These are phyloP conservation scores for Alviniconcha strummeri DNA, from an alignment of 2,888 invertebrate genomes.

Conservation along the genomic window DNA sequence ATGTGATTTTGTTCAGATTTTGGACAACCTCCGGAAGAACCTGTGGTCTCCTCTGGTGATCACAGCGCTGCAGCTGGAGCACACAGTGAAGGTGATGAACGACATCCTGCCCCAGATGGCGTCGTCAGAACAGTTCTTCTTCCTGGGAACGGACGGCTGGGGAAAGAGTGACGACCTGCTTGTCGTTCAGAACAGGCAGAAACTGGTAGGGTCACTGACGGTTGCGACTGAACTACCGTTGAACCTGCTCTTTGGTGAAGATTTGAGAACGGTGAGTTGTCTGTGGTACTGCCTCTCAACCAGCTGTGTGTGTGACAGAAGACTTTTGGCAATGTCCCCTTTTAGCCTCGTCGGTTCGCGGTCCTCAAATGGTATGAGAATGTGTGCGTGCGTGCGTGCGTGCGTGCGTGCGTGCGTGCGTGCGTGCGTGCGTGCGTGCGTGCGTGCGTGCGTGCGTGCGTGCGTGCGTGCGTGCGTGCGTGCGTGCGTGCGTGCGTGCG, in stretches of 20 bases:
- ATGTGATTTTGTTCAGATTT: too few species aligned
- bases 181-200: not conserved
- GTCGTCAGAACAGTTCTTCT: conserved; percentile 3
- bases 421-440: too few species aligned
- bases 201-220: not conserved
- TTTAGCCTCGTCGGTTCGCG: too few species aligned
- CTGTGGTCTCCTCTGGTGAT: not conserved
- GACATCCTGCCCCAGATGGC: conserved; percentile 16
- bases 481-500: too few species aligned
- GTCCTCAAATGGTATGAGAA: too few species aligned
- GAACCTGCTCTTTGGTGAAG: not conserved
- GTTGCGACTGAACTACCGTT: conserved; percentile 1
- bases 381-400: too few species aligned
- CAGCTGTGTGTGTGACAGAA: not conserved
- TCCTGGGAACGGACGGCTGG: conserved; percentile 19
- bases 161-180: not conserved
- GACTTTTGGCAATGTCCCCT: too few species aligned
- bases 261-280: not conserved
- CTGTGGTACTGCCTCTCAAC: too few species aligned
- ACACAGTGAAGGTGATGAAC: not conserved
- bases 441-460: too few species aligned
- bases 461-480: too few species aligned
- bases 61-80: not conserved
- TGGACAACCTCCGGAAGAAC: conserved; percentile 17
- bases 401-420: too few species aligned